Percentiles rank a stretch among this genome's conserved stretches.
Evolutionary conservation across 2,113 vertebrate genomes (phyloP).

Genomic region (Oncorhynchus masou): DNA sequence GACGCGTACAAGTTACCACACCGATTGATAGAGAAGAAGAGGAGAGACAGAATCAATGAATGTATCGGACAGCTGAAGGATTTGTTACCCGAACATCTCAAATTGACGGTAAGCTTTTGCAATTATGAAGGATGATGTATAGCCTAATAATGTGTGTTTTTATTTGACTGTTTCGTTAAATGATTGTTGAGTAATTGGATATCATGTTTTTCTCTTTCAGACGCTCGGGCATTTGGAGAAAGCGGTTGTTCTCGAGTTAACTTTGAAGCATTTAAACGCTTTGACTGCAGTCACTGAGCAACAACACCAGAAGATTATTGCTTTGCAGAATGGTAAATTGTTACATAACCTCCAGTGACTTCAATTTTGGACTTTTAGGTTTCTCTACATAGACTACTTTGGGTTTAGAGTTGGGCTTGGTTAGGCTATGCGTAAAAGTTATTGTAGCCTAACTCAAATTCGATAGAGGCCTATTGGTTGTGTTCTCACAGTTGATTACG

Average conservation of each 20-base stretch:
- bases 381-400: not conserved
- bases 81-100: constrained; percentile 94
- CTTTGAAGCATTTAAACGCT: constrained; percentile 95
- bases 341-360: not conserved
- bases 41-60: constrained; percentile 96
- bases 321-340: constrained; percentile 91
- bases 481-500: too few relatives aligned
- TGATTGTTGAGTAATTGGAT: not conserved
- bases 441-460: too few relatives aligned
- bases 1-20: constrained; percentile 98
- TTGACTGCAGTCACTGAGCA: constrained; percentile 95
- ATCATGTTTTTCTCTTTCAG: constrained; percentile 58
- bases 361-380: not conserved
- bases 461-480: too few relatives aligned
- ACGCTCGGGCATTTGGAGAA: constrained; percentile 97
- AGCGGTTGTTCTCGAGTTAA: constrained; percentile 95
- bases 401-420: too few relatives aligned
- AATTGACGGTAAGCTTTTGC: constrained; percentile 86
- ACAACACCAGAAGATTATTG: constrained; percentile 94
- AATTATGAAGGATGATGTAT: not conserved
- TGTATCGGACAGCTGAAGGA: constrained; percentile 97
- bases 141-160: not conserved
- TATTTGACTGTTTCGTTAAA: not conserved
- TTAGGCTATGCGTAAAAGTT: too few relatives aligned
- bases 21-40: constrained; percentile 96